Evolutionary conservation across 2,113 vertebrate genomes (phyloP).

Genomic region (Heloderma charlesbogerti): DNA sequence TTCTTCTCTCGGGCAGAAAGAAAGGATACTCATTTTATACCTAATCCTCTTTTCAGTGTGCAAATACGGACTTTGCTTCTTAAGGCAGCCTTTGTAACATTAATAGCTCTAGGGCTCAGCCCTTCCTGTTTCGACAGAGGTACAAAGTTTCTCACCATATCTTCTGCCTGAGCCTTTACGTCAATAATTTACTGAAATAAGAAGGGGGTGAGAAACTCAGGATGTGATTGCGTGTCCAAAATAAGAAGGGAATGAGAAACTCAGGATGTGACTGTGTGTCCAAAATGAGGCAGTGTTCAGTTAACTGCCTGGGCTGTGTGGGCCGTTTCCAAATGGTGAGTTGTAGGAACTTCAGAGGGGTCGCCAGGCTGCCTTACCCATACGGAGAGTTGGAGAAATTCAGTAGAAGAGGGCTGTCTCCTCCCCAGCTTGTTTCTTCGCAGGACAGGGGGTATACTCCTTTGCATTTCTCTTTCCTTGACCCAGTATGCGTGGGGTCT

Average conservation of each 20-base stretch:
- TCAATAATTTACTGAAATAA: slow-evolving; percentile 50
- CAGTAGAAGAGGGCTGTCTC: not conserved
- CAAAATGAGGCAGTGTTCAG: not conserved
- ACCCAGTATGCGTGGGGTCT: not conserved
- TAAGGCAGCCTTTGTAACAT: slow-evolving; percentile 8
- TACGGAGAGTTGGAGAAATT: not conserved
- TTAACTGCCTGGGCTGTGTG: no score
- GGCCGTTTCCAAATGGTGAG: not conserved
- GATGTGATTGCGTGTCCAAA: not conserved
- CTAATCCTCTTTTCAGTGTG: not conserved
- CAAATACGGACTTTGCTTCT: not conserved
- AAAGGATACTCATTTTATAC: no score
- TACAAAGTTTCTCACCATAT: slow-evolving; percentile 39
- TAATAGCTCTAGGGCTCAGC: not conserved
- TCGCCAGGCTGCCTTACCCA: no score
- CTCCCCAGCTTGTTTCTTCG: not conserved
- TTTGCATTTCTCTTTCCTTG: not conserved
- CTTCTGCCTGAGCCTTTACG: slow-evolving; percentile 40
- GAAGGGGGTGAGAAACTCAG: slow-evolving; percentile 43
- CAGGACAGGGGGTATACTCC: not conserved
- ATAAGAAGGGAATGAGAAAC: not conserved
- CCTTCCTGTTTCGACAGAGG: slow-evolving; percentile 18
- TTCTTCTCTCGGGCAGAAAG: not conserved
- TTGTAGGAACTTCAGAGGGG: not conserved
- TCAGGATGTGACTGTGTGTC: not conserved